Percentiles rank a stretch among this genome's conserved stretches.
Conservation (phyloP, 2,888 invertebrate genomes). For the Drosophila emarginata region DNA sequence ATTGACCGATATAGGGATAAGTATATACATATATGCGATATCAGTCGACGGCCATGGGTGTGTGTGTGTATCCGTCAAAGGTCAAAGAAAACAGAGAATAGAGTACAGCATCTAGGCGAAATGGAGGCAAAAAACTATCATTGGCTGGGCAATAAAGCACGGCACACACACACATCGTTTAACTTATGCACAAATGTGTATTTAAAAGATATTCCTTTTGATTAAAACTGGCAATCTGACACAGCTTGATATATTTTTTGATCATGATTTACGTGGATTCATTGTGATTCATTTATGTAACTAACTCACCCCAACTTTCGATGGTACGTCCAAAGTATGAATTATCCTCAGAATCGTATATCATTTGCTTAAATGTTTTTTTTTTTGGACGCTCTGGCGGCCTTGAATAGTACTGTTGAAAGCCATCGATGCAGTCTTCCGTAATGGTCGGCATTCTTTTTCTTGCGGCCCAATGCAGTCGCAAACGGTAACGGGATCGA, state of each 20-base stretch:
- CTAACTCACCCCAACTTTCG: conserved; percentile 91
- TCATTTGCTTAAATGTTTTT: conserved; percentile 86
- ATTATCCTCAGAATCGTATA: conserved; percentile 90
- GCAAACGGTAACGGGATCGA: conserved; percentile 5
- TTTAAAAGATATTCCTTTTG: conserved; percentile 67
- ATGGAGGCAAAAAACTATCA: conserved; percentile 20
- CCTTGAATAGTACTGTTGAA: conserved; percentile 86
- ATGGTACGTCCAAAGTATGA: conserved; percentile 90
- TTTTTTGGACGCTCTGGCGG: conserved; percentile 85
- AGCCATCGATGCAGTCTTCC: conserved; percentile 84
- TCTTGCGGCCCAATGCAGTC: conserved; percentile 9
- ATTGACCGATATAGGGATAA: conserved; percentile 73
- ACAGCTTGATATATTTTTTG: conserved; percentile 55
- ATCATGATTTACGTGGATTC: conserved; percentile 43
- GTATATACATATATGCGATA: conserved; percentile 17
- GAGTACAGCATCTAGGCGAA: conserved; percentile 15
- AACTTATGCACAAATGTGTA: not conserved
- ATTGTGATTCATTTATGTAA: conserved; percentile 18
- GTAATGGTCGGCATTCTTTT: conserved; percentile 81
- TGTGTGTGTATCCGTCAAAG: conserved; percentile 43
- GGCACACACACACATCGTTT: not conserved
- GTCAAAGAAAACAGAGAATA: conserved; percentile 60
- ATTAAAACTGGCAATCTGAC: conserved; percentile 63
- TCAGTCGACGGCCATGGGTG: conserved; percentile 9
- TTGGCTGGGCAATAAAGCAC: conserved; percentile 50